Evolutionary conservation across 2,113 vertebrate species (phyloP).

Genomic region (Agelaius phoeniceus): DNA sequence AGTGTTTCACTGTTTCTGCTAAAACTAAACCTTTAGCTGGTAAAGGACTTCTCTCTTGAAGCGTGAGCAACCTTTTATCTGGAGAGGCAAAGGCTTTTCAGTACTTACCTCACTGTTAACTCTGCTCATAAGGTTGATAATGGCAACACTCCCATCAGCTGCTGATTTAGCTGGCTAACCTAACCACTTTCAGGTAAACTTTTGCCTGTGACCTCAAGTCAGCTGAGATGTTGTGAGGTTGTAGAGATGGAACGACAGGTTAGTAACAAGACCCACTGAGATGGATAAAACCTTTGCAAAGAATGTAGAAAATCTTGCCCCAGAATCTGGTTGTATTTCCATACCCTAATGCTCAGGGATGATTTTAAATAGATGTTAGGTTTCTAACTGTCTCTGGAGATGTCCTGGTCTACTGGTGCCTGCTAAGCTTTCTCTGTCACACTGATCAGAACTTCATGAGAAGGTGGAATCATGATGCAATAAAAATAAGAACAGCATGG

Average conservation of each 20-base stretch:
- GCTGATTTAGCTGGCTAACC: neutral
- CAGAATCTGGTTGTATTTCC: neutral
- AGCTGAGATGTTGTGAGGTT: neutral
- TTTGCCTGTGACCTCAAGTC: neutral
- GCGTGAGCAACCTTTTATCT: neutral
- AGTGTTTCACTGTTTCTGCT: neutral
- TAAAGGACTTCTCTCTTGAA: neutral
- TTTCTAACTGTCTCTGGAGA: neutral
- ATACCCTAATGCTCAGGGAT: neutral
- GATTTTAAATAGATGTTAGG: neutral
- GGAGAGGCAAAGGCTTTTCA: neutral
- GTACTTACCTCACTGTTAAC: neutral
- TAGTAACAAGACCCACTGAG: neutral
- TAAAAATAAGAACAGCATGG: neutral
- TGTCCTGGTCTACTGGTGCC: neutral
- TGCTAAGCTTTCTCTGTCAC: neutral
- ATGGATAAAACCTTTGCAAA: neutral
- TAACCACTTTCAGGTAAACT: neutral
- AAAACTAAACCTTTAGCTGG: neutral
- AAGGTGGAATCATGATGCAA: neutral
- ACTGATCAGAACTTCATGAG: neutral
- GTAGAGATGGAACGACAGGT: neutral
- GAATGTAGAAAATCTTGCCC: neutral
- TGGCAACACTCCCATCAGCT: neutral
- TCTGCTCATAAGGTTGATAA: neutral